Percentiles rank a stretch among this genome's conserved stretches.
These are phyloP conservation scores for Lasius fuliginosus DNA, from an alignment of 2,888 invertebrate species.

Conservation along the genomic window DNA sequence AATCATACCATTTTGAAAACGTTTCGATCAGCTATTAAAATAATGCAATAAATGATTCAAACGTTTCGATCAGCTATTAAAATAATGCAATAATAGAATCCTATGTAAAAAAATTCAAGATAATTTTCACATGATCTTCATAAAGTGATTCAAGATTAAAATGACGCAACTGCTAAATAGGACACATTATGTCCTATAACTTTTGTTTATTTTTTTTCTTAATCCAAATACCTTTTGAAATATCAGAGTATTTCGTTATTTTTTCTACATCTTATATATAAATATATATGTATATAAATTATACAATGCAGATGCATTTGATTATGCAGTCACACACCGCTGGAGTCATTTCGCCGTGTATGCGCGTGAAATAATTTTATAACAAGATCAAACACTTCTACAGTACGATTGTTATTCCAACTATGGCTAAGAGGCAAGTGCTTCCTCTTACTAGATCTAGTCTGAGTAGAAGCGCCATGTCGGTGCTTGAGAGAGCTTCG, in stretches of 20 bases:
- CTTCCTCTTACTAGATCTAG: constrained; percentile 59
- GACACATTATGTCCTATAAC: too few relatives aligned
- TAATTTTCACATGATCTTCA: too few relatives aligned
- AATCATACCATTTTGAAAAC: too few relatives aligned
- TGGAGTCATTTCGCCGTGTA: constrained; percentile 64
- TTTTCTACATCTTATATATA: background rate
- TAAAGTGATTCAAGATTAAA: too few relatives aligned
- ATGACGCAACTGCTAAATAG: too few relatives aligned
- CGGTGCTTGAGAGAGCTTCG: constrained; percentile 17
- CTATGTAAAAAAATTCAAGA: too few relatives aligned
- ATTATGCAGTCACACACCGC: constrained; percentile 12
- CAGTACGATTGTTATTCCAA: constrained; percentile 59
- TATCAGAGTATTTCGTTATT: background rate
- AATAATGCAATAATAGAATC: too few relatives aligned
- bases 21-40: too few relatives aligned
- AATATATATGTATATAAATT: constrained; percentile 6
- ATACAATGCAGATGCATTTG: background rate
- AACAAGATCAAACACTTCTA: constrained; percentile 60
- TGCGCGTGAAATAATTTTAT: constrained; percentile 61
- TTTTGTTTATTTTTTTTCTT: too few relatives aligned
- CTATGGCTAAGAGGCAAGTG: constrained; percentile 48
- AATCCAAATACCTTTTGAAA: too few relatives aligned
- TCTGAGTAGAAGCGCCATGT: constrained; percentile 39
- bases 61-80: too few relatives aligned
- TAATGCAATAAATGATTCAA: too few relatives aligned